phyloP scores from a whole-genome alignment of 2,797 vertebrate species.

The Chelon labrosus region DNA sequence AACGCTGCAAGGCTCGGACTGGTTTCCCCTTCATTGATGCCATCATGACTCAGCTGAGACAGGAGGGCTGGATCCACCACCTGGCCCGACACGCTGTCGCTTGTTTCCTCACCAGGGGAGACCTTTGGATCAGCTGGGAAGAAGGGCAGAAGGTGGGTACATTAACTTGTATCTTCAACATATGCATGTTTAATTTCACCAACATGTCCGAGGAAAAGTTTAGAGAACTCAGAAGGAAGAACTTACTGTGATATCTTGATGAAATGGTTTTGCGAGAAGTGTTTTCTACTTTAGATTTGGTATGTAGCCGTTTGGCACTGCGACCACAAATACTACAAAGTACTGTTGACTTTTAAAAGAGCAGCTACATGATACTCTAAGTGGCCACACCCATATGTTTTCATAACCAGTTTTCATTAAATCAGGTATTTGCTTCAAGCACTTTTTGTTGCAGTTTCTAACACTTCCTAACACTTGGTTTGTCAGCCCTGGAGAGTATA shows the following conservation, averaged over 20 bases:
- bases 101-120: slow-evolving; percentile 84
- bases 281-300: background rate
- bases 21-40: slow-evolving; percentile 85
- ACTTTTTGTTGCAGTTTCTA: too few relatives aligned
- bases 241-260: background rate
- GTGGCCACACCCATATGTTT: too few relatives aligned
- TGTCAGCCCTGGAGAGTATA: too few relatives aligned
- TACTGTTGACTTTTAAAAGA: background rate
- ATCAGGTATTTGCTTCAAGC: too few relatives aligned
- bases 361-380: too few relatives aligned
- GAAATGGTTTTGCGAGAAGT: background rate
- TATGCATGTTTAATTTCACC: background rate
- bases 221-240: background rate
- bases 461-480: too few relatives aligned
- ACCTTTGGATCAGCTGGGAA: slow-evolving; percentile 87
- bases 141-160: slow-evolving; percentile 81
- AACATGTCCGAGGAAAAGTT: too few relatives aligned
- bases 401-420: too few relatives aligned
- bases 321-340: background rate
- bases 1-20: slow-evolving; percentile 74
- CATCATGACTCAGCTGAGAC: slow-evolving; percentile 85
- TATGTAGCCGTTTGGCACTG: too few relatives aligned
- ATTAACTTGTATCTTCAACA: too few relatives aligned
- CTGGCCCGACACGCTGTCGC: slow-evolving; percentile 83
- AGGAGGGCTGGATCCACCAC: slow-evolving; percentile 87